phyloP scores from a whole-genome alignment of 1,140 invertebrate genomes.

The Pseudomyrmex dendroicus region DNA sequence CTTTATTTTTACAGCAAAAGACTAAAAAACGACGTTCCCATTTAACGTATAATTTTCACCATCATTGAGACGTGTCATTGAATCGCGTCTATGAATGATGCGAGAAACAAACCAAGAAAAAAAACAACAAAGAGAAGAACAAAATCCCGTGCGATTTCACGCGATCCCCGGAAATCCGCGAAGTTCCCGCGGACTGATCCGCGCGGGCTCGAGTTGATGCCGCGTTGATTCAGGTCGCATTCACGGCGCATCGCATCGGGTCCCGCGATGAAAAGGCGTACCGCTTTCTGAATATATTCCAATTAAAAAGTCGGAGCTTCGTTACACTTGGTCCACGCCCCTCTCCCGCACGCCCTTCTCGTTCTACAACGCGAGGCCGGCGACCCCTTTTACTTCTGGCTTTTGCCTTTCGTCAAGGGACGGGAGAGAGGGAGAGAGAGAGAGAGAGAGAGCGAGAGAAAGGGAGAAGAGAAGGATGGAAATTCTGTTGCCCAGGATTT shows the following conservation, averaged over 20 bases:
- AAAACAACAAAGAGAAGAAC: neutral
- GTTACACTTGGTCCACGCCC: slow-evolving; percentile 80
- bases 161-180: neutral
- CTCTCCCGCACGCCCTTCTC: slow-evolving; percentile 58
- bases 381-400: slow-evolving; percentile 70
- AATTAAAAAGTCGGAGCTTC: slow-evolving; percentile 86
- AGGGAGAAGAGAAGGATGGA: no score
- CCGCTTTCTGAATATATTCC: slow-evolving; percentile 85
- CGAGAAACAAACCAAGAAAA: slow-evolving; percentile 31
- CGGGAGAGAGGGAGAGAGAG: neutral
- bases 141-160: neutral
- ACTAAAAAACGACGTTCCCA: neutral
- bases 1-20: neutral
- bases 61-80: slow-evolving; percentile 54
- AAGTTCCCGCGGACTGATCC: slow-evolving; percentile 32
- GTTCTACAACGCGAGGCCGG: slow-evolving; percentile 23
- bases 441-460: neutral
- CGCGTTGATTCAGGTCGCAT: slow-evolving; percentile 81
- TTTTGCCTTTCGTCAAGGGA: slow-evolving; percentile 71
- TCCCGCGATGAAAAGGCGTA: slow-evolving; percentile 83
- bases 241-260: slow-evolving; percentile 79
- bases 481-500: slow-evolving; percentile 25
- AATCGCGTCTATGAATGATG: slow-evolving; percentile 27
- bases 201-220: slow-evolving; percentile 59
- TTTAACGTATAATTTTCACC: slow-evolving; percentile 43